Base-by-base conservation (phyloP, 2,888 invertebrate genomes). In the Sisyra terminalis region DNA sequence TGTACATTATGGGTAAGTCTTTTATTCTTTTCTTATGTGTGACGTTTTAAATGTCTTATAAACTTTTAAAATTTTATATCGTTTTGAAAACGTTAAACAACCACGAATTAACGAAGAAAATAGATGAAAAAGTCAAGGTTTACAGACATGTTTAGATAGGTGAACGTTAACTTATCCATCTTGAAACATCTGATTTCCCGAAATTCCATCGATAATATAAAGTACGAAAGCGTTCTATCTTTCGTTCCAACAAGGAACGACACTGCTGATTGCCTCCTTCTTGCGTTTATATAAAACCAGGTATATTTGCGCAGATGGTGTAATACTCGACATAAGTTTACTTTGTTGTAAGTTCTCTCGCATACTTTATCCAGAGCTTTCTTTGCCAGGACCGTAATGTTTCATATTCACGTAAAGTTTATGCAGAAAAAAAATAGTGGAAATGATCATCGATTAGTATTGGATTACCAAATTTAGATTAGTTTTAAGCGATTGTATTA, bases 341-440 rank as follows among this genome's bases (percentile, higher is more conserved):
- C 15, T 14, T 34, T 34, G 34, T 34, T 48, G 18, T 44, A 46
- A 43, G 42, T 46, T 39, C 46, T 15, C 44, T 17, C 36, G 48
- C 45, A 46, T 49, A 40, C 36, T 46, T 43, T 42, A 41, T 44
- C 46, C 36, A 13, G 7, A 24, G 24, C 24, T 24, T 24, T 24
- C 24, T 24, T 32, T 11, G 13, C 39, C 44, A 38, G 40, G 40
- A 40, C 41, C 40, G 52, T 46, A 41, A 37, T 46, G 46, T 44
- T 39, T 24, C 7, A 24, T 24, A 24, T 24, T 24, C 24, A 24
- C 7, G 7, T 24, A 5, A 24, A 24, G 24, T 3, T 24, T 24
- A 24, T 5, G 3, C 7, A 5, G 7, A 24, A 24, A 24, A 24
- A 24, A 7, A 5, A 24, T 7, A 5, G 3, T 24, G 7, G 24